Base-by-base conservation (phyloP, 2,888 invertebrate genomes). In the Pristionchus fissidentatus region DNA sequence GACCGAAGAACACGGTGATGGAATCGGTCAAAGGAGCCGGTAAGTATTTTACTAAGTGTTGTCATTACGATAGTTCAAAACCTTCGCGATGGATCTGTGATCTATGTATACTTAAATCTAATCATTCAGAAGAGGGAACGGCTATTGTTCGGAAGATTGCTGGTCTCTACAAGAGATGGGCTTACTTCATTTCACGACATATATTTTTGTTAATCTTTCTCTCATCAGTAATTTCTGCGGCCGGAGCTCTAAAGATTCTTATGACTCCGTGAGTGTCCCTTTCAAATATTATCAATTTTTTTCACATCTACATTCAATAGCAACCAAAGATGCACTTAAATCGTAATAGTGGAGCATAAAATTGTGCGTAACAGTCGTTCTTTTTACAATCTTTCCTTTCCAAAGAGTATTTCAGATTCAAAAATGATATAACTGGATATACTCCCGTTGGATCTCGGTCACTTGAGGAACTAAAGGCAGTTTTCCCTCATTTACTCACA, bases 341-440 rank as follows among this genome's bases (percentile, higher is more conserved):
- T 55, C 1, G 55, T 26, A n/a, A n/a, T n/a, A n/a, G n/a, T n/a
- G n/a, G n/a, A 1, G 55, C 22, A 22, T 55, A 22, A 22, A 55
- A 55, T 22, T n/a, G 19, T 55, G 55, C 22, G 22, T n/a, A n/a
- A 22, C 26, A 22, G 55, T 55, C 22, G 26, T 55, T 1, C 22
- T n/a, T n/a, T n/a, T 7, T n/a, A 19, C 7, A 19, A 15, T 55
- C 55, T 22, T 55, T 55, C 55, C 55, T 19, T 55, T n/a, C 8
- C 26, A 29, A 66, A 83, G 52, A 19, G n/a, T 29, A 19, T 73
- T 49, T 55, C 15, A 83, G 73, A 55, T 86, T 82, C 46, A 89
- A 87, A 57, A 89, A 89, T 83, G 90, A 89, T 84, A 89, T 91
- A 84, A 89, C 90, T 22, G 91, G 91, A 19, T 91, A 90, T 83